These are phyloP conservation scores for Peromyscus eremicus DNA, from an alignment of 2,797 vertebrate species.

Conservation along the genomic window DNA sequence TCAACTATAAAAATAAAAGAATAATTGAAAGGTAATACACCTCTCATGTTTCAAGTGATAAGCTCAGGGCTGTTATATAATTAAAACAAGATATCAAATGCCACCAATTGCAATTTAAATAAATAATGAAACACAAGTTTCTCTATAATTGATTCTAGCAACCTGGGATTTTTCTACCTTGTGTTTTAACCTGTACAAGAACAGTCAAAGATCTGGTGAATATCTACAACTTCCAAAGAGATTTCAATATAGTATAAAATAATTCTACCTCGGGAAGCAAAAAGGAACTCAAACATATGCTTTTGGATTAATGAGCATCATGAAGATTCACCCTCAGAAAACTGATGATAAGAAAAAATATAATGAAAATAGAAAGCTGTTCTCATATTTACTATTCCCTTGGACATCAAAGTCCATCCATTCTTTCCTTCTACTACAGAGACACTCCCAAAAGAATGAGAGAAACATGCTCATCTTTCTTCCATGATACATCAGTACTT, in stretches of 20 bases:
- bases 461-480: neutral
- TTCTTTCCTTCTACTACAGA: neutral
- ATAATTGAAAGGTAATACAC: neutral
- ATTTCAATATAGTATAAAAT: neutral
- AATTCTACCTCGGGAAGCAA: neutral
- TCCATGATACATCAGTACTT: neutral
- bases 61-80: neutral
- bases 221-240: neutral
- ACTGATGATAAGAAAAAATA: conserved; percentile 33
- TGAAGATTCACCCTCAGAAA: neutral
- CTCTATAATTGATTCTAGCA: neutral
- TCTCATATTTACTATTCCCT: neutral
- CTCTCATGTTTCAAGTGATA: neutral
- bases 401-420: neutral
- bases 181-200: neutral
- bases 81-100: neutral
- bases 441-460: neutral
- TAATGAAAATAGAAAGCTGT: neutral
- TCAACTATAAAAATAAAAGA: neutral
- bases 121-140: neutral
- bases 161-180: neutral
- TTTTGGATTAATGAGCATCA: conserved; percentile 49
- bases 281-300: conserved; percentile 18
- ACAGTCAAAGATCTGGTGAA: neutral
- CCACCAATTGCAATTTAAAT: neutral